Conservation (phyloP, 1,140 invertebrate genomes). For the Anadara kagoshimensis region DNA sequence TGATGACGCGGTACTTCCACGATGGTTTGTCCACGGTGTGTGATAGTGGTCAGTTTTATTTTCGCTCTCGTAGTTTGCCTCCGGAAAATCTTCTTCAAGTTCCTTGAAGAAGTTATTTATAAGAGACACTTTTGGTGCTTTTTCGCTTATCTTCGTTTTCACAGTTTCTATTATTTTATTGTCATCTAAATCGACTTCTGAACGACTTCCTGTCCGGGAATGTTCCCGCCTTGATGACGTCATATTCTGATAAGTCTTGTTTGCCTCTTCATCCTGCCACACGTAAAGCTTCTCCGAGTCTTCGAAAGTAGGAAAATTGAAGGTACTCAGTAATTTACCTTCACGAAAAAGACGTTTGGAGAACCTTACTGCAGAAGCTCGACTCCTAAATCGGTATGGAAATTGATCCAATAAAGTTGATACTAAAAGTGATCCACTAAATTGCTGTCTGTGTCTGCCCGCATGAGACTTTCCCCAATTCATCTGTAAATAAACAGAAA, state of each 20-base stretch:
- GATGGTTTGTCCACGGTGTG: slow-evolving; percentile 39
- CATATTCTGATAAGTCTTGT: slow-evolving; percentile 38
- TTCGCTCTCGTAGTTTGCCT: slow-evolving; percentile 10
- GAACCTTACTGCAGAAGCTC: slow-evolving; percentile 59
- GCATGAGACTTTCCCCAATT: slow-evolving; percentile 37
- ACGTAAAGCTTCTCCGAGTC: slow-evolving; percentile 66
- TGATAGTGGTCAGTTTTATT: slow-evolving; percentile 17
- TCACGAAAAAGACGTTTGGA: slow-evolving; percentile 59
- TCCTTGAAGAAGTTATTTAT: slow-evolving; percentile 41
- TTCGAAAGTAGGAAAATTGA: slow-evolving; percentile 60
- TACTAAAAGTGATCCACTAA: slow-evolving; percentile 63
- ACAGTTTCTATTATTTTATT: slow-evolving; percentile 16
- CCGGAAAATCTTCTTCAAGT: slow-evolving; percentile 40
- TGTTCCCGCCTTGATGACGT: slow-evolving; percentile 37
- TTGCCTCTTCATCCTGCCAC: slow-evolving; percentile 58
- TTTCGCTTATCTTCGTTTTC: background rate
- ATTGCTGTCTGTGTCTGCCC: slow-evolving; percentile 49
- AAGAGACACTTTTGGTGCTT: slow-evolving; percentile 13
- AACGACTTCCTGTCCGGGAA: background rate
- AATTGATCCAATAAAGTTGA: slow-evolving; percentile 57
- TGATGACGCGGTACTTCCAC: slow-evolving; percentile 52
- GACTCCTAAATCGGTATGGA: slow-evolving; percentile 50
- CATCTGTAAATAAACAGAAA: slow-evolving; percentile 56
- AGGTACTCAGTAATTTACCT: slow-evolving; percentile 61
- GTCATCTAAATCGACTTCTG: slow-evolving; percentile 4